Base-by-base conservation (phyloP, 2,888 invertebrate species). In the Bombyx huttoni region DNA sequence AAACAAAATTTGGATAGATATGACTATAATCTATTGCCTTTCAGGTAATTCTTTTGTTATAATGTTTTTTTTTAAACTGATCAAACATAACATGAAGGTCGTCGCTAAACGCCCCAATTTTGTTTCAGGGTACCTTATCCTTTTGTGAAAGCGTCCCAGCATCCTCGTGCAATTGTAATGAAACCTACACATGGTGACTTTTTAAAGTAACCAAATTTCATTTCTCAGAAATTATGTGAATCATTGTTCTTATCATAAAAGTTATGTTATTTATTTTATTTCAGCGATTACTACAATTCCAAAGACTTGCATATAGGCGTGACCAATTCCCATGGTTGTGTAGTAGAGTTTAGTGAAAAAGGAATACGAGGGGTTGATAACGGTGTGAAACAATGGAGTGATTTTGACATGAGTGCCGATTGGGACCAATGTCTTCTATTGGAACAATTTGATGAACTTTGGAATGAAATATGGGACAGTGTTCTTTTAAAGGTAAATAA, bases 221-320 rank as follows among this genome's bases (percentile, higher is more conserved):
- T 34, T 0, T 50, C 34, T 49, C 50, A 34, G 52, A 46, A 9
- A 47, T 45, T 40, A 12, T 53, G 34, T 48, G 48, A 51, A 1
- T 48, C 51, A 51, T 8, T 34, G 34, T 47, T 40, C 51, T 48
- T 51, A 51, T 47, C 48, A 40, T 24, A 13, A 2, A 13, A 49
- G 46, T 47, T 54, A 51, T 46, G 24, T 55, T 40, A 8, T 40
- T 40, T 40, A 33, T 49, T 46, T 33, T 50, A 13, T 90, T 90
- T 49, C 86, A 96, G 95, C 78, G 93, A 95, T 80, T 96, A 96
- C 78, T 91, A 91, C 73, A 93, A 94, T 75, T 91, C 92, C 49
- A 93, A 93, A 75, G 95, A 97, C 85, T 91, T 98, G 58, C 97
- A 98, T 81, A 96, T 97, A 76, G 97, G 96, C 53, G 91, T 97